phyloP scores from a whole-genome alignment of 2,888 invertebrate genomes.

The Adelognathus sp. region DNA sequence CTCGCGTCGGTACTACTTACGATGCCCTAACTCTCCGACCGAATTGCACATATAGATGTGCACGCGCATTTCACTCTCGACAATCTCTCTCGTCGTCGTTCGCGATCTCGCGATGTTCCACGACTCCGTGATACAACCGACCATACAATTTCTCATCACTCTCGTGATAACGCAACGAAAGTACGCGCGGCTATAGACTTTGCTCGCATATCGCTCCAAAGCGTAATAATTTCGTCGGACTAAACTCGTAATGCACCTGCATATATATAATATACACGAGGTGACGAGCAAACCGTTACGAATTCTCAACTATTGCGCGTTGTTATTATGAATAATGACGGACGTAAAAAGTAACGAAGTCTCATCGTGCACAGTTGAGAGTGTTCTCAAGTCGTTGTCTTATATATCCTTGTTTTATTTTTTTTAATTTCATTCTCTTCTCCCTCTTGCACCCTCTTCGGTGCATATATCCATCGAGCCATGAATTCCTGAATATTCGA shows the following conservation, averaged over 20 bases:
- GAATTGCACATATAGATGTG: conserved; percentile 5
- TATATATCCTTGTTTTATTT: background rate
- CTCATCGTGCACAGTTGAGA: conserved; percentile 31
- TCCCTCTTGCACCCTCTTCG: background rate
- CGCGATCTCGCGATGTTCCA: conserved; percentile 17
- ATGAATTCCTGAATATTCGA: conserved; percentile 47
- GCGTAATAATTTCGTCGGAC: background rate
- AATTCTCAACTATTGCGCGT: conserved; percentile 7
- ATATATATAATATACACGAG: background rate
- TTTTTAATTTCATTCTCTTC: background rate
- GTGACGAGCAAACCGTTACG: background rate
- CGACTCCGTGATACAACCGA: background rate
- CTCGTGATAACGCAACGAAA: background rate
- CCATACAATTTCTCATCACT: conserved; percentile 13
- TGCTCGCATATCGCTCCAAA: background rate
- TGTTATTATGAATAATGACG: conserved; percentile 32
- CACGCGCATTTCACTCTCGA: background rate
- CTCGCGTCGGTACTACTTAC: conserved; percentile 72
- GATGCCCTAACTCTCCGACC: conserved; percentile 48
- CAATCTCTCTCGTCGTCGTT: conserved; percentile 20
- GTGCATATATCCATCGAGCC: no score
- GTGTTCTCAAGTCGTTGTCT: conserved; percentile 23
- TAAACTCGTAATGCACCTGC: background rate
- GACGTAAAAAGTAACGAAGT: conserved; percentile 37
- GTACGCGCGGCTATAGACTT: background rate